Conservation (phyloP, 1,140 invertebrate genomes). For the Drosophila tropicalis region DNA sequence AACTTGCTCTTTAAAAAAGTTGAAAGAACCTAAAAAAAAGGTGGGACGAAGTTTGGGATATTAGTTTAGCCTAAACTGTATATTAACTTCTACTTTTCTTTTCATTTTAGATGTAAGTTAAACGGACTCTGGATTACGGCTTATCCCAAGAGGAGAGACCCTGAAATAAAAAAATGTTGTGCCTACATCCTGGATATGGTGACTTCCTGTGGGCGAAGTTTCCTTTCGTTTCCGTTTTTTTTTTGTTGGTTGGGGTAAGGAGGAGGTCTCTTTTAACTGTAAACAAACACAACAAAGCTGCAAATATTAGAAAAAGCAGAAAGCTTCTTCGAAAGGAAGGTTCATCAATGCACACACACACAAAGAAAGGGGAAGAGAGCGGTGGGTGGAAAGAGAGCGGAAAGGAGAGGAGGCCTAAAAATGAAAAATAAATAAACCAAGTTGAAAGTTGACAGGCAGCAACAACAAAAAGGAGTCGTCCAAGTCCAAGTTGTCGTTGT, state of each 20-base stretch:
- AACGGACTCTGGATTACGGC: slow-evolving; percentile 15
- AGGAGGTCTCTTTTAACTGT: slow-evolving; percentile 8
- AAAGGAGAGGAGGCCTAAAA: slow-evolving; percentile 25
- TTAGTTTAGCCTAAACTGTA: no score
- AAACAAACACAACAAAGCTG: slow-evolving; percentile 23
- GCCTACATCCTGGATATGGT: slow-evolving; percentile 20
- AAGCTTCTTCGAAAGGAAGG: slow-evolving; percentile 34
- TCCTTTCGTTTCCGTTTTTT: neutral
- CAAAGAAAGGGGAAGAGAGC: slow-evolving; percentile 20
- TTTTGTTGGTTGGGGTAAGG: neutral
- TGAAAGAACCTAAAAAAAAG: no score
- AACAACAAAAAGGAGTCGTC: slow-evolving; percentile 37
- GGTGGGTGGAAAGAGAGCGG: neutral
- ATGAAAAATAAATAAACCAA: slow-evolving; percentile 68
- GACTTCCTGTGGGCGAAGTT: slow-evolving; percentile 19
- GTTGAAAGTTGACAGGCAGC: slow-evolving; percentile 61
- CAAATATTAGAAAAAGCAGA: slow-evolving; percentile 25
- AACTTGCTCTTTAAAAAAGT: no score
- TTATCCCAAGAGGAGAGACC: slow-evolving; percentile 11
- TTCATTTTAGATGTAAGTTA: slow-evolving; percentile 9
- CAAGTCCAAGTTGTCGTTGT: slow-evolving; percentile 49
- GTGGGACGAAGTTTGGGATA: no score
- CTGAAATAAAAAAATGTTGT: slow-evolving; percentile 20
- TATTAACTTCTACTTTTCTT: slow-evolving; percentile 9
- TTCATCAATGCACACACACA: slow-evolving; percentile 60